Evolutionary conservation across 2,888 invertebrate species (phyloP).

Genomic region (Meloe dianella): DNA sequence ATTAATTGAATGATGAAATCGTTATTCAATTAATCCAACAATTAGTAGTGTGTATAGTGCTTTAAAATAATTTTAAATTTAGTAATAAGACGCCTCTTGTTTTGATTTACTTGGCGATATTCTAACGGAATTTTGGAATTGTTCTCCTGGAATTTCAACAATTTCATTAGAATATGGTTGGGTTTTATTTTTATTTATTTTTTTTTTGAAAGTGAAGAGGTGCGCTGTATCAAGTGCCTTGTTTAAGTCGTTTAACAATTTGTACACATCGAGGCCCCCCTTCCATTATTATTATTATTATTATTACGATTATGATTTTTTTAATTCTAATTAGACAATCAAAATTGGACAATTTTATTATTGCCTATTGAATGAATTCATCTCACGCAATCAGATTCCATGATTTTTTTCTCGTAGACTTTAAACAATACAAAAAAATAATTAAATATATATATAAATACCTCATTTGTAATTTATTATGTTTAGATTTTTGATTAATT

Average conservation of each 20-base stretch:
- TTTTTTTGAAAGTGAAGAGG: neutral
- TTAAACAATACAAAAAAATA: neutral
- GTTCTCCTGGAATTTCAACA: neutral
- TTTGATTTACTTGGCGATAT: neutral
- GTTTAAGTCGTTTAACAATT: neutral
- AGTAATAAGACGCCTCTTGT: constrained; percentile 1
- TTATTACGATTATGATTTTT: too few relatives aligned
- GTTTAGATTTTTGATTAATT: constrained; percentile 1
- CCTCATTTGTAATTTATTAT: constrained; percentile 5
- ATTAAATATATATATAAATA: neutral
- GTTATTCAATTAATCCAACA: neutral
- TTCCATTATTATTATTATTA: too few relatives aligned
- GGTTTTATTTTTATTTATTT: too few relatives aligned
- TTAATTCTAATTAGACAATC: neutral
- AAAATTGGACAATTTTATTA: neutral
- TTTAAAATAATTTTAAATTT: neutral
- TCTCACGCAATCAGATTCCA: neutral
- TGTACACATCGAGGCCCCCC: neutral
- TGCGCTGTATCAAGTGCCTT: neutral
- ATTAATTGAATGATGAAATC: neutral
- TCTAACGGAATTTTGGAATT: neutral
- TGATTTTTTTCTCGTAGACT: neutral
- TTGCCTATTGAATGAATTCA: too few relatives aligned
- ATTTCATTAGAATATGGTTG: neutral
- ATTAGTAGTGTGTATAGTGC: neutral